Base-by-base conservation (phyloP, 2,113 vertebrate species). In the Oostethus manadensis region DNA sequence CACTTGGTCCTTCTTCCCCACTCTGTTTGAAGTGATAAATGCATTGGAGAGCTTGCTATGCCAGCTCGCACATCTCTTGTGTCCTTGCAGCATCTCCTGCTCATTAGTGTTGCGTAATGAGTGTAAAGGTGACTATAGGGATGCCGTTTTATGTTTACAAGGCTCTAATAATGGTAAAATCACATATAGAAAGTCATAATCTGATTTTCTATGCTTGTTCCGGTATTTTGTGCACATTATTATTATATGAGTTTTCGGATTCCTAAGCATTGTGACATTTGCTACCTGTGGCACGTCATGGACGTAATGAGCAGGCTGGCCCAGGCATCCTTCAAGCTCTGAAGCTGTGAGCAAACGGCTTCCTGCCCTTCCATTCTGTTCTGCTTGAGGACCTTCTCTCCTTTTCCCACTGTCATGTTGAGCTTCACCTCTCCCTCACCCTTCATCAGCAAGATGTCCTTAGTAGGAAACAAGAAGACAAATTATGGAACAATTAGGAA, bases 341-440 rank as follows among this genome's bases (percentile, higher is more conserved):
- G 90, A 0, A 99, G 84, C 74, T 96, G 92, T 0, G 80, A 86
- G 67, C 89, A 88, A 70, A 98, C 95, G 23, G 68, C 81, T 64
- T 92, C 91, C 82, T 93, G 93, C 14, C 92, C 93, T 67, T 94
- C 93, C 48, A 83, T 66, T 70, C 81, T 91, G 81, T 92, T 95
- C 70, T 93, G 93, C 74, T 87, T 94, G 67, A 93, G 76, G 6
- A 93, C 91, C 84, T 96, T 93, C 21, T 99, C 94, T 45, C 93
- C 94, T 88, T 98, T 99, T 55, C 97, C 97, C 15, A 97, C 92
- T 8, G 96, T 92, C 92, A 99, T 92, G 55, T 97, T 99, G 73
- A 99, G 77, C 69, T 95, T 98, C 33, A 99, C 94, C 56, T 99
- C 97, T 5, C 95, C 96, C 16, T 99, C 95, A 0, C 95, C 97